phyloP scores from a whole-genome alignment of 2,797 vertebrate genomes.

The Menidia menidia region DNA sequence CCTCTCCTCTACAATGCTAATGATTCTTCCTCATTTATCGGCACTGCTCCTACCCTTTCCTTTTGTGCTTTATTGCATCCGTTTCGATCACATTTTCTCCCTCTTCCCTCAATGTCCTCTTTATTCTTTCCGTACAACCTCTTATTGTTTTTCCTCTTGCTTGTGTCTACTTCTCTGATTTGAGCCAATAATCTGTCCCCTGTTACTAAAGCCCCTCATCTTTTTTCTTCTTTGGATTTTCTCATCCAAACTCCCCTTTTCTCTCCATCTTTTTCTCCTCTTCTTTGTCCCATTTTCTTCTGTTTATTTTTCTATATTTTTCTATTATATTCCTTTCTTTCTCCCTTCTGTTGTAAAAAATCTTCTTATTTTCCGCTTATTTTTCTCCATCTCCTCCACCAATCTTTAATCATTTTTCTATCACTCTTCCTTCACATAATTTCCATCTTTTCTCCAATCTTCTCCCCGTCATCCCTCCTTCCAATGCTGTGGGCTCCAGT shows the following conservation, averaged over 20 bases:
- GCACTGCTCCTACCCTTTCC: not conserved
- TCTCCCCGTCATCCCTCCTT: not conserved
- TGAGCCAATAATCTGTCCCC: not conserved
- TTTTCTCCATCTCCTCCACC: not conserved
- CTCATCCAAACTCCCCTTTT: too few species aligned
- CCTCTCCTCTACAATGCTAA: not conserved
- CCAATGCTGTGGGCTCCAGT: conserved; percentile 24
- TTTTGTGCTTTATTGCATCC: not conserved
- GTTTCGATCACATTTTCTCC: not conserved
- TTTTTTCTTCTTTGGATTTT: not conserved
- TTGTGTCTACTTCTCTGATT: conserved; percentile 5
- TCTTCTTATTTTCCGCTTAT: not conserved
- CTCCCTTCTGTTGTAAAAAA: too few species aligned
- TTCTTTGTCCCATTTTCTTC: not conserved
- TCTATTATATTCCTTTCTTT: not conserved
- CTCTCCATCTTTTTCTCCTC: not conserved
- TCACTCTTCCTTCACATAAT: not conserved
- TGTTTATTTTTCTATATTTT: not conserved
- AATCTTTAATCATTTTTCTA: not conserved
- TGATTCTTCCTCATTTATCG: conserved; percentile 14
- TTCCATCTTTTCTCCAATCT: not conserved
- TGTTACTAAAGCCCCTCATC: too few species aligned
- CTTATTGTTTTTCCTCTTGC: too few species aligned
- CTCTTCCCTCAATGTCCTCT: not conserved
- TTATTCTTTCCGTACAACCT: not conserved